phyloP scores from a whole-genome alignment of 2,888 invertebrate species.

The Noctuana brunneofusca region DNA sequence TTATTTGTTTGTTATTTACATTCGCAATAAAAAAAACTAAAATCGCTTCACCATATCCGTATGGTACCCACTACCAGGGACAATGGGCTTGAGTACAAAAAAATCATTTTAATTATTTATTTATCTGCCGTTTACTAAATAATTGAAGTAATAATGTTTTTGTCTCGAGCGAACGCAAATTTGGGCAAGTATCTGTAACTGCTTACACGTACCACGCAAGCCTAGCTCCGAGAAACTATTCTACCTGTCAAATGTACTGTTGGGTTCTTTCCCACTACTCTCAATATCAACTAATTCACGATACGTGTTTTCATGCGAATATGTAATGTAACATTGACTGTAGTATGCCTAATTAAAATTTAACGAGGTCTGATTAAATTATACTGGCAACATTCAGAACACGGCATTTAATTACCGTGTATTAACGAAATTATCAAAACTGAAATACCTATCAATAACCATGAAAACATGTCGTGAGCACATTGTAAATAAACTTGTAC shows the following conservation, averaged over 20 bases:
- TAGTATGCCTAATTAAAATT: slow-evolving; percentile 27
- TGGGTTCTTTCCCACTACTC: slow-evolving; percentile 69
- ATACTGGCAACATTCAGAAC: slow-evolving; percentile 5
- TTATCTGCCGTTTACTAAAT: slow-evolving; percentile 32
- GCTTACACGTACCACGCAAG: slow-evolving; percentile 82
- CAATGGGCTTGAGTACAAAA: slow-evolving; percentile 13
- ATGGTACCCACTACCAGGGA: slow-evolving; percentile 21
- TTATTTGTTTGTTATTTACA: slow-evolving; percentile 29
- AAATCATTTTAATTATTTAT: background rate
- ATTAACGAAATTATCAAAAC: slow-evolving; percentile 17
- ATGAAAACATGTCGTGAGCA: slow-evolving; percentile 69
- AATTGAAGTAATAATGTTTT: slow-evolving; percentile 40
- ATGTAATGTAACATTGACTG: slow-evolving; percentile 26
- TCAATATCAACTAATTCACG: slow-evolving; percentile 55
- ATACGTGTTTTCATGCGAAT: slow-evolving; percentile 72
- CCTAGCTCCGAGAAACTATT: slow-evolving; percentile 79
- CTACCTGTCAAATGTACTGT: slow-evolving; percentile 63
- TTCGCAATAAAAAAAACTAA: slow-evolving; percentile 19
- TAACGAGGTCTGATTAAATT: slow-evolving; percentile 15
- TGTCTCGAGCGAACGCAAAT: slow-evolving; percentile 67
- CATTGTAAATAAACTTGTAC: slow-evolving; percentile 68
- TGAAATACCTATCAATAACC: slow-evolving; percentile 40
- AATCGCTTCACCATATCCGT: slow-evolving; percentile 34
- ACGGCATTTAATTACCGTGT: background rate
- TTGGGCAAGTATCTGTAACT: slow-evolving; percentile 77